Base-by-base conservation (phyloP, 53 echinoderm and acorn worm genomes). In the Paelopatides confundens region DNA sequence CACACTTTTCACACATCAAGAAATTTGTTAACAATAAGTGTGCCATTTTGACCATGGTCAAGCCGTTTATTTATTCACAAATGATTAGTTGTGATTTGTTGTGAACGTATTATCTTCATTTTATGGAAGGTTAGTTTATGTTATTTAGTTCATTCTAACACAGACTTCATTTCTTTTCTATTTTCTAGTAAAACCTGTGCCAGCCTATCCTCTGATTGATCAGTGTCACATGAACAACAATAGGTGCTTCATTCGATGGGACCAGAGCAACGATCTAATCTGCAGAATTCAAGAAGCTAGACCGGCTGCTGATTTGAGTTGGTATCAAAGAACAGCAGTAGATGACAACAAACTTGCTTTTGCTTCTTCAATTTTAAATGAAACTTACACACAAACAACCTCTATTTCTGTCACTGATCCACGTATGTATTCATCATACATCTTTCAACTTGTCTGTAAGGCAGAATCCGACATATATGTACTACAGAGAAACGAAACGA, bases 191-290 rank as follows among this genome's bases (percentile, higher is more conserved):
- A 67, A 67, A 31, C 67, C 67, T 2, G 67, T 67, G 8, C 67
- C 67, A 30, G 67, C 30, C 28, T 11, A 14, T 67, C 67, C 67
- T 67, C 31, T 30, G 8, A 18, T 67, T 7, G 5, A 7, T 30
- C 18, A 67, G 11, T 67, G 67, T 67, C 6, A 67, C 31, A 67
- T 8, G 8, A 18, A 28, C 5, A 31, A 67, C 18, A 67, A 31
- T 28, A 18, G 28, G 8, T 67, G 67, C 18, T 67, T 67, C 31
- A 28, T 67, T 67, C 67, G 67, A 67, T 67, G 67, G 67, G 67
- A 67, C 30, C 67, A 67, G 30, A 67, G 3, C 18, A 29, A 5
- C 7, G 67, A 67, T 12, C 29, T 67, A 29, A 67, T 31, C 29
- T 67, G 67, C 30, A 67, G 13, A 28, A 31, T 67, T 30, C 67